Evolutionary conservation across 2,113 vertebrate species (phyloP), one percentile per base, ranked within the genome.

Genomic region (Felis catus): DNA sequence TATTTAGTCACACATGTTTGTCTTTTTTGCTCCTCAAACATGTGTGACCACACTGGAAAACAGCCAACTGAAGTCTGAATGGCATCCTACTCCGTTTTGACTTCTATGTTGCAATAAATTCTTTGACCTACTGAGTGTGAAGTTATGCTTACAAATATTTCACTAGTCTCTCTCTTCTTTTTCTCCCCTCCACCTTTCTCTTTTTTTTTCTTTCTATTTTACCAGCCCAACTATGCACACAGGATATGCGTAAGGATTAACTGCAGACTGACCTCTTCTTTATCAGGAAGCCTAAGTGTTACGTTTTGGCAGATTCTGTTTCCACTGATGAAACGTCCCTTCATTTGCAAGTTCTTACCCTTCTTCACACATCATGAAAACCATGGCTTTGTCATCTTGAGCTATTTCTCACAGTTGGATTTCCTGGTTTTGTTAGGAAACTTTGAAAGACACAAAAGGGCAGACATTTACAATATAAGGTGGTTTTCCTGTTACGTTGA

Each of bases 31-130:
- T 16, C 7, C 14, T 53, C 6, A 23, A 39, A 41, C n/a, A 27
- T 7, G 0, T 14, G 5, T 19, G 61, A 15, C 33, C 27, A 7
- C 5, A 1, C 9, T 66, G 71, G 53, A 61, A 36, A n/a, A 14
- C 13, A 45, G 3, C 15, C 36, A 10, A 0, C 11, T 6, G 0
- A 10, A 7, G 2, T 23, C 18, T 33, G 8, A 45, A 29, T 11
- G 23, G 11, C 29, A 3, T 29, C 7, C 6, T 33, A 0, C 39
- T 29, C 78, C 6, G 0, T 66, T 53, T 31, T 9, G 36, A 70
- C 31, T 11, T 53, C 0, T 7, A 4, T 5, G 73, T 78, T 19
- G 48, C 14, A 39, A 48, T 8, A 7, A 0, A 2, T 61, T n/a
- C 3, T n/a, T 65, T 3, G 13, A 66, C 7, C 15, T 41, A 0